Percentiles rank a stretch among this genome's conserved stretches.
phyloP scores from a whole-genome alignment of 2,888 invertebrate species.

The Ommatoiulus sabulosus region DNA sequence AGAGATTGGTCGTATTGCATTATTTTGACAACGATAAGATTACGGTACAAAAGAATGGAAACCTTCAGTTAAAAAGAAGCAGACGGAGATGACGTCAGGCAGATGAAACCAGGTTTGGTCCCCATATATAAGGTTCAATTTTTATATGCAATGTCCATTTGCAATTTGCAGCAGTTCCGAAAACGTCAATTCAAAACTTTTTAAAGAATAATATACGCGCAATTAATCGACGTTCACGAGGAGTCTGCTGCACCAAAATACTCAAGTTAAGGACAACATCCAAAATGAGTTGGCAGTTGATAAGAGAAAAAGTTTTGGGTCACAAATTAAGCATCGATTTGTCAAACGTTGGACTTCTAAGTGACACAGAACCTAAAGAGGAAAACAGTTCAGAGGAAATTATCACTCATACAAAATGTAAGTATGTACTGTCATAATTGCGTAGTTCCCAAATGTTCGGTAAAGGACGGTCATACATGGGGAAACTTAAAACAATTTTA shows the following conservation, averaged over 20 bases:
- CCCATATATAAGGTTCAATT: neutral
- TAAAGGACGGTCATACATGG: neutral
- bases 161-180: neutral
- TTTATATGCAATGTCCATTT: neutral
- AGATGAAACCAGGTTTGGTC: neutral
- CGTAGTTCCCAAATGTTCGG: neutral
- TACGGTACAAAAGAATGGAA: neutral
- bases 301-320: constrained; percentile 35
- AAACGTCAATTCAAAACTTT: neutral
- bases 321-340: neutral
- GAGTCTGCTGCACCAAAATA: neutral
- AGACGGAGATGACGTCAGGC: neutral
- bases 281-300: neutral
- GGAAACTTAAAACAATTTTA: no score
- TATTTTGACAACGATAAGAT: constrained; percentile 10
- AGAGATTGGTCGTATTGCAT: neutral
- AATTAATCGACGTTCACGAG: neutral
- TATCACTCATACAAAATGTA: constrained; percentile 14
- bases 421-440: neutral
- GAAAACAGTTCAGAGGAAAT: neutral
- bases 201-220: neutral
- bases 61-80: neutral
- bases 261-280: neutral
- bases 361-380: neutral
- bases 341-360: constrained; percentile 9